phyloP scores from a whole-genome alignment of 1,140 invertebrate genomes.

The Amyelois transitella region DNA sequence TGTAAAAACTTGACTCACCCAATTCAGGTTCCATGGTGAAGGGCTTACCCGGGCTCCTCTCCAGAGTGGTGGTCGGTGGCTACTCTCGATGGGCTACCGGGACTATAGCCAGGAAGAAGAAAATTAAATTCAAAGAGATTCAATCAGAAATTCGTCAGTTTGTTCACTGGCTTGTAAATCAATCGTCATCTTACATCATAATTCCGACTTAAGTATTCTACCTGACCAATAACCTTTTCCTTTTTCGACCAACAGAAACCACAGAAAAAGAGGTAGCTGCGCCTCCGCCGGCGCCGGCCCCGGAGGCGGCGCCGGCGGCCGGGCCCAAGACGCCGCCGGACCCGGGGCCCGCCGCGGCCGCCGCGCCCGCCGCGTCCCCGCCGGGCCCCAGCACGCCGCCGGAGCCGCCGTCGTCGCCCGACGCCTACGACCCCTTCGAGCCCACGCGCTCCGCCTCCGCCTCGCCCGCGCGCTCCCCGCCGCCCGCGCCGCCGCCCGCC shows the following conservation, averaged over 20 bases:
- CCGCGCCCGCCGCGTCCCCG: slow-evolving; percentile 46
- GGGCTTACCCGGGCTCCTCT: no score
- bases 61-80: no score
- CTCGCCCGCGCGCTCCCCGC: slow-evolving; percentile 70
- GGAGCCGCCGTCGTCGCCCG: slow-evolving; percentile 78
- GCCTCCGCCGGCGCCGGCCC: slow-evolving; percentile 14
- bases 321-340: slow-evolving; percentile 69
- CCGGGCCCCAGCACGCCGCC: slow-evolving; percentile 77
- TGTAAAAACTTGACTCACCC: no score
- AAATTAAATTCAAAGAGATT: no score
- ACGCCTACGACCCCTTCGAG: slow-evolving; percentile 91
- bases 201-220: no score
- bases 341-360: slow-evolving; percentile 52
- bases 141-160: no score
- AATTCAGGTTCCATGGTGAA: no score
- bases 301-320: slow-evolving; percentile 42
- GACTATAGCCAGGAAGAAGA: no score
- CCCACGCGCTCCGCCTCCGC: slow-evolving; percentile 87
- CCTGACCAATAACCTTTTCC: background rate
- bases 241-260: background rate
- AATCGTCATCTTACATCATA: no score
- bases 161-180: no score
- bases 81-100: no score
- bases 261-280: slow-evolving; percentile 3
- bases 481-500: slow-evolving; percentile 73